Conservation (phyloP, 2,113 vertebrate genomes). For the Cyrtonyx montezumae region DNA sequence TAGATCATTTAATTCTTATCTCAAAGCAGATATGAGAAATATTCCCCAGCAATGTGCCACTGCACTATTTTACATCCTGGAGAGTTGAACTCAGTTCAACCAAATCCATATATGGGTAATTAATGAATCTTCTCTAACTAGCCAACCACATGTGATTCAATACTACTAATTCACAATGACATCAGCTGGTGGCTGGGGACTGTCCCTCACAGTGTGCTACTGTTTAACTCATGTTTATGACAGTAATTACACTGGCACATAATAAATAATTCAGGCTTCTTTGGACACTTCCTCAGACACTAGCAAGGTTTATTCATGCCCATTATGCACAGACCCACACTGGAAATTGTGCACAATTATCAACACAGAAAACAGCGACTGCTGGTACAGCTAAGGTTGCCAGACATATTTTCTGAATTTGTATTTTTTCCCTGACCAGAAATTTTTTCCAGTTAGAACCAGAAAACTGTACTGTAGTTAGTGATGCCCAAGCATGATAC, state of each 20-base stretch:
- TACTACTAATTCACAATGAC: slow-evolving; percentile 25
- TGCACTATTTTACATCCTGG: neutral
- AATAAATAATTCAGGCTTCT: slow-evolving; percentile 46
- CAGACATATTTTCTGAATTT: neutral
- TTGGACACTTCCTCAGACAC: neutral
- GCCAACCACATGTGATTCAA: neutral
- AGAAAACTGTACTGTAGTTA: neutral
- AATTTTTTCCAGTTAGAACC: neutral
- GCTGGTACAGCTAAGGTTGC: neutral
- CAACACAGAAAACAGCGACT: neutral
- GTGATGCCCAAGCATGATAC: neutral
- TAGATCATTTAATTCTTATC: neutral
- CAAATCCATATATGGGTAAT: neutral
- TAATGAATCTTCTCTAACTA: slow-evolving; percentile 33
- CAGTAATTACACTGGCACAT: neutral
- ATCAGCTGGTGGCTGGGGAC: slow-evolving; percentile 22
- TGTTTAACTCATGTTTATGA: slow-evolving; percentile 15
- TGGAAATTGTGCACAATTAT: neutral
- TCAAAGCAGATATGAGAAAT: neutral
- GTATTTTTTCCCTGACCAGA: neutral
- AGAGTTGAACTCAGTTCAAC: neutral
- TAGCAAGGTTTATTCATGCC: neutral
- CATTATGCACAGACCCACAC: neutral
- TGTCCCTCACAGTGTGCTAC: neutral
- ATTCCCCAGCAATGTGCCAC: neutral